Base-by-base conservation (phyloP, 2,113 vertebrate genomes). In the Trichomycterus rosablanca region DNA sequence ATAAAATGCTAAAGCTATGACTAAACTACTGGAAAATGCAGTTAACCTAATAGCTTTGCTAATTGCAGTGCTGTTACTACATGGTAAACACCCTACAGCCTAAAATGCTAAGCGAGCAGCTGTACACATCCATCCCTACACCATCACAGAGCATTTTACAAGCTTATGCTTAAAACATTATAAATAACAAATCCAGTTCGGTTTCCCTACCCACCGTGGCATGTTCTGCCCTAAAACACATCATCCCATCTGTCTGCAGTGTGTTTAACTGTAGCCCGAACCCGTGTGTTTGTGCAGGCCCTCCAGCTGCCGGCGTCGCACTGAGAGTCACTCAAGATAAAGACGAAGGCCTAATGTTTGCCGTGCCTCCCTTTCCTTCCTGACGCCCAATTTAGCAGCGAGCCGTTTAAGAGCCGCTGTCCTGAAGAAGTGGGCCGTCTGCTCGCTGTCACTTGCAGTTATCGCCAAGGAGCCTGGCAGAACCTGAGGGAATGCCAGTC, bases 361-460 rank as follows among this genome's bases (percentile, higher is more conserved):
- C 42, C 30, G 10, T 28, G 12, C 35, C 12, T 32, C 37, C 51
- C 42, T 42, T 66, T 51, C 45, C 28, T 40, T 39, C 59, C 30
- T 52, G 59, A 72, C 58, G 69, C 59, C 59, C 68, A 73, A 73
- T 75, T 74, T 76, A 67, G 67, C 68, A 71, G 68, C 69, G 69
- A 74, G 63, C 63, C 51, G 58, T 67, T 66, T 70, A 63, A 67
- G 60, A 67, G 39, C 23, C 34, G 61, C 67, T 72, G 70, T 87
- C 79, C 83, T 81, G 85, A 83, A 85, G 86, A 88, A 76, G 77
- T 77, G 79, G 75, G 74, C 87, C 76, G 66, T 89, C 87, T 90
- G 90, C 84, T 91, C 83, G 78, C 77, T 89, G 88, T 90, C 88
- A 88, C 85, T 90, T 87, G 78, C 77, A 81, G 85, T 89, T 87